phyloP scores from a whole-genome alignment of 2,888 invertebrate species.

The Hofmannophila pseudospretella region DNA sequence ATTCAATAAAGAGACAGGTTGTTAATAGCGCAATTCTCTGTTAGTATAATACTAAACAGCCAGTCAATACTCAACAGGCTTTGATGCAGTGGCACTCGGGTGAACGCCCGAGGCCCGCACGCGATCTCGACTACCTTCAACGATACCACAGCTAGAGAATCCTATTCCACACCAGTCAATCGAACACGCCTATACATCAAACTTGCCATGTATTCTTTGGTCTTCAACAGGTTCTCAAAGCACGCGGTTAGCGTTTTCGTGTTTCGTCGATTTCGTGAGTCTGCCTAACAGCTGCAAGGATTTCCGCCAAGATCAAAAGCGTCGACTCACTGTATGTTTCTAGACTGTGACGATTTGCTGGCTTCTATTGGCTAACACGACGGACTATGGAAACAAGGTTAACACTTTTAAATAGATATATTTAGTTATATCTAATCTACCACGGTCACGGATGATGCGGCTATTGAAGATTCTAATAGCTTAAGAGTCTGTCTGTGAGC shows the following conservation, averaged over 20 bases:
- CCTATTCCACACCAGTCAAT: no score
- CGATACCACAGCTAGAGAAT: conserved; percentile 41
- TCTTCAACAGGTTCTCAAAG: no score
- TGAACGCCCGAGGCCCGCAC: conserved; percentile 48
- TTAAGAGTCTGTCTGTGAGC: no score
- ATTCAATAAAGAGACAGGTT: neutral
- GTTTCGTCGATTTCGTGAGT: no score
- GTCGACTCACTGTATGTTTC: no score
- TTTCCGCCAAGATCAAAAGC: no score
- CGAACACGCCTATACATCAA: no score
- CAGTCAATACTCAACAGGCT: conserved; percentile 1
- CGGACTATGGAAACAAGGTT: conserved; percentile 15
- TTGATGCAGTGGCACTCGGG: conserved; percentile 25
- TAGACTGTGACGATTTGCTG: no score
- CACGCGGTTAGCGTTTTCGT: no score
- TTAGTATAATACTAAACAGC: conserved; percentile 9
- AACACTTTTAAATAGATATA: conserved; percentile 4
- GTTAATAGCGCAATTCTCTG: neutral
- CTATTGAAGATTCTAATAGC: no score
- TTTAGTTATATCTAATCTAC: neutral
- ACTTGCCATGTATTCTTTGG: no score
- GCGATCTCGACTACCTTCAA: conserved; percentile 42
- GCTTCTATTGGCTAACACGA: conserved; percentile 22
- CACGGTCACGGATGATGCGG: conserved; percentile 1
- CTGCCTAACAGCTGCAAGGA: no score